These are phyloP conservation scores for Synaphobranchus kaupii DNA, from an alignment of 2,797 vertebrate genomes.

Conservation along the genomic window DNA sequence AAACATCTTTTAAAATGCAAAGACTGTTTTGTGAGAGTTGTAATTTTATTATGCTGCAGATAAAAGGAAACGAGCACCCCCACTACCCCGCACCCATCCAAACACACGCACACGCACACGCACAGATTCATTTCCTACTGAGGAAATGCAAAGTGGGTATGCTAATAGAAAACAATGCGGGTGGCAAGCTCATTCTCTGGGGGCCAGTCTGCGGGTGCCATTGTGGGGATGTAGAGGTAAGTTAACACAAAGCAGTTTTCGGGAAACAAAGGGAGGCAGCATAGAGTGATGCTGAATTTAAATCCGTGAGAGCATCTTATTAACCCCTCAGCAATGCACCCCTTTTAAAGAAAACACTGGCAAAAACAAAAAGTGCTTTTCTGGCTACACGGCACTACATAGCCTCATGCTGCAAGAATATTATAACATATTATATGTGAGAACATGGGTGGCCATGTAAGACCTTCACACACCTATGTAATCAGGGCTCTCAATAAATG, in stretches of 20 bases:
- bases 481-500: constrained; percentile 56
- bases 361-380: constrained; percentile 34
- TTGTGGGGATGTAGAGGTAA: constrained; percentile 36
- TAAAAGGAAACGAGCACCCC: constrained; percentile 62
- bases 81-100: constrained; percentile 32
- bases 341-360: constrained; percentile 11
- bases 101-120: constrained; percentile 39
- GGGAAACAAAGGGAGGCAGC: constrained; percentile 50
- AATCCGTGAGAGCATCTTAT: constrained; percentile 52
- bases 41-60: constrained; percentile 72
- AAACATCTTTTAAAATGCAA: constrained; percentile 71
- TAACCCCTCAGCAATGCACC: constrained; percentile 45
- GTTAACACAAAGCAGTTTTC: constrained; percentile 50
- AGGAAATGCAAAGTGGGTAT: constrained; percentile 54
- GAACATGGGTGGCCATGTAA: neutral
- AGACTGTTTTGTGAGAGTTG: constrained; percentile 47
- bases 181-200: constrained; percentile 63
- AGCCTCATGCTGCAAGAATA: constrained; percentile 39
- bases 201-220: constrained; percentile 69
- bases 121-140: constrained; percentile 70
- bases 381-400: neutral
- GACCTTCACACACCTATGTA: neutral
- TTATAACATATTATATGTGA: constrained; percentile 41
- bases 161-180: constrained; percentile 76
- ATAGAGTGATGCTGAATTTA: constrained; percentile 41